Conservation (phyloP, 1,140 invertebrate species). For the Spodoptera frugiperda region DNA sequence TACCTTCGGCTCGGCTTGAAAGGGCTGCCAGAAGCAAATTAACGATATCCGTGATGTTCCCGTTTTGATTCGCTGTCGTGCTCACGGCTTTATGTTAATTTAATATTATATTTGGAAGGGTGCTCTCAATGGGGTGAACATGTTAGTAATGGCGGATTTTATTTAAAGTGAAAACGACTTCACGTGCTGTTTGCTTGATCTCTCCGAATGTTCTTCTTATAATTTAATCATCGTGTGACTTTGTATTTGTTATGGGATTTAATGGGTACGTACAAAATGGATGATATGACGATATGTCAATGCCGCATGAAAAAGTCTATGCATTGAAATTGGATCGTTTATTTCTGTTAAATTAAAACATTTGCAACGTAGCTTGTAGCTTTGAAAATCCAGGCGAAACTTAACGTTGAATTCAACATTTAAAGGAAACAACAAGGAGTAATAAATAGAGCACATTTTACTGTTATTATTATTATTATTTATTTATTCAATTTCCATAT, state of each 20-base stretch:
- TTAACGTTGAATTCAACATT: too few species aligned
- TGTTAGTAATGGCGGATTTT: constrained; percentile 25
- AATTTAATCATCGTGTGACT: not conserved
- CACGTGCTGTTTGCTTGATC: constrained; percentile 24
- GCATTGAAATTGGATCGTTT: too few species aligned
- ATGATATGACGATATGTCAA: too few species aligned
- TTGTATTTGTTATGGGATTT: not conserved
- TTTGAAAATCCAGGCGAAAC: too few species aligned
- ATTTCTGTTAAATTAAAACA: too few species aligned
- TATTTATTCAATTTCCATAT: too few species aligned
- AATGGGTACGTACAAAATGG: not conserved
- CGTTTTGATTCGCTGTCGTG: constrained; percentile 69
- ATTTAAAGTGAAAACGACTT: constrained; percentile 42
- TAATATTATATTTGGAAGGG: constrained; percentile 66
- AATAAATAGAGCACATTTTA: too few species aligned
- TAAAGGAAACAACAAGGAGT: too few species aligned
- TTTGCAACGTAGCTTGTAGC: too few species aligned
- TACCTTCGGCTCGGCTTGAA: constrained; percentile 43
- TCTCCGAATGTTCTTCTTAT: not conserved
- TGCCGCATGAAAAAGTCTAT: too few species aligned
- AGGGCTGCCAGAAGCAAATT: constrained; percentile 62
- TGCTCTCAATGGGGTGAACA: constrained; percentile 37
- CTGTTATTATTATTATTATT: too few species aligned
- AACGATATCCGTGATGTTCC: constrained; percentile 76
- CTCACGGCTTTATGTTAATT: constrained; percentile 72